phyloP scores from a whole-genome alignment of 2,113 vertebrate species.

The Poecile atricapillus region DNA sequence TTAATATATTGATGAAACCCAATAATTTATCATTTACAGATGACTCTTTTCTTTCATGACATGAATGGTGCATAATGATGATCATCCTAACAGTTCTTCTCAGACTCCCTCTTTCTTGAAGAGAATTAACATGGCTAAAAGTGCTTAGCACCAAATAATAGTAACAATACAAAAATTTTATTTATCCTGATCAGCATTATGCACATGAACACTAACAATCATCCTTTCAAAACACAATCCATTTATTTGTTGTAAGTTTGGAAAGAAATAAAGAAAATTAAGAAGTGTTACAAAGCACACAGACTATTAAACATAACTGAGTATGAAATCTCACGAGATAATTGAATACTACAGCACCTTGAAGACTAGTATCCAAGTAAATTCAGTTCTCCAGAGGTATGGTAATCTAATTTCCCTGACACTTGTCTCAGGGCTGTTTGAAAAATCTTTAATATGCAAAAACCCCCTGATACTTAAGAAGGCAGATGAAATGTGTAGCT shows the following conservation, averaged over 20 bases:
- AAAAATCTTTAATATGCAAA: not conserved
- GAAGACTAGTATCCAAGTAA: not conserved
- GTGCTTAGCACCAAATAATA: not conserved
- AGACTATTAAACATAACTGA: not conserved
- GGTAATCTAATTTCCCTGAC: not conserved
- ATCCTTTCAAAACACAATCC: not conserved
- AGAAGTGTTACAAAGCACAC: not conserved
- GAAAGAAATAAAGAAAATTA: not conserved
- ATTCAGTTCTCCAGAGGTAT: not conserved
- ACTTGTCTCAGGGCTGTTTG: not conserved
- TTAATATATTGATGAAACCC: not conserved
- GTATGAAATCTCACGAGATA: not conserved
- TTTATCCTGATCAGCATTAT: not conserved
- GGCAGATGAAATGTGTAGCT: not conserved
- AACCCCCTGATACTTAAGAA: not conserved
- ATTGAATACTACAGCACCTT: not conserved
- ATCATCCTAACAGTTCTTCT: not conserved
- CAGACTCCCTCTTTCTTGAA: not conserved
- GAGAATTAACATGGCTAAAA: not conserved
- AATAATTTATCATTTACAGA: not conserved
- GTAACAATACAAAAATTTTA: not conserved
- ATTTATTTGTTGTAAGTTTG: not conserved
- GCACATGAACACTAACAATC: not conserved
- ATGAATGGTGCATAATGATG: accelerated
- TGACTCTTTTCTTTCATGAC: not conserved